Conservation (phyloP, 2,888 invertebrate species). For the Eueremaeus valkanovi region DNA sequence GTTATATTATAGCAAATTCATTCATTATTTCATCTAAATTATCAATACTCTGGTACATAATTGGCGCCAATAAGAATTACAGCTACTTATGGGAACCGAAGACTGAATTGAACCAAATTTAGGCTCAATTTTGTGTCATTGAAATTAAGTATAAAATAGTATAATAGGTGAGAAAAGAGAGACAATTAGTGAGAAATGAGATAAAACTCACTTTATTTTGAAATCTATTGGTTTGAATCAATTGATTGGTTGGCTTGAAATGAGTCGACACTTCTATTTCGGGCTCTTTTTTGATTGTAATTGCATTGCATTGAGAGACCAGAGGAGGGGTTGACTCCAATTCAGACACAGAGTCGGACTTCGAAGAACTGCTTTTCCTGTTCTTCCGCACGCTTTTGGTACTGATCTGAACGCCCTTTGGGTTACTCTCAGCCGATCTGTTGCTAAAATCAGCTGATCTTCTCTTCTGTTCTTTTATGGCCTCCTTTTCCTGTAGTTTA, state of each 20-base stretch:
- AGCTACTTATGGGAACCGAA: too few relatives aligned
- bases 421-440: conserved; percentile 11
- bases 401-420: too few relatives aligned
- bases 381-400: neutral
- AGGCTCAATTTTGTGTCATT: too few relatives aligned
- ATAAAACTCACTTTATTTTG: conserved; percentile 29
- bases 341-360: conserved; percentile 12
- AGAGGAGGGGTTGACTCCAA: neutral
- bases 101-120: too few relatives aligned
- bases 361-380: conserved; percentile 24
- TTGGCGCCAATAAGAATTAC: too few relatives aligned
- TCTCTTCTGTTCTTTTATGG: conserved; percentile 5
- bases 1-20: too few relatives aligned
- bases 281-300: conserved; percentile 27
- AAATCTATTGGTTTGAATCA: conserved; percentile 4
- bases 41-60: too few relatives aligned
- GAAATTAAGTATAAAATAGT: too few relatives aligned
- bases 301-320: conserved; percentile 11
- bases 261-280: conserved; percentile 2
- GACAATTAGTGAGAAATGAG: too few relatives aligned
- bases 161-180: too few relatives aligned
- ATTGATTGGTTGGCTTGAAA: conserved; percentile 6
- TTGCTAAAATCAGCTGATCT: neutral
- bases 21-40: too few relatives aligned
- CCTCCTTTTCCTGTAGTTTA: conserved; percentile 65